Base-by-base conservation (phyloP, 2,113 vertebrate species). In the Planiliza haematocheilus region DNA sequence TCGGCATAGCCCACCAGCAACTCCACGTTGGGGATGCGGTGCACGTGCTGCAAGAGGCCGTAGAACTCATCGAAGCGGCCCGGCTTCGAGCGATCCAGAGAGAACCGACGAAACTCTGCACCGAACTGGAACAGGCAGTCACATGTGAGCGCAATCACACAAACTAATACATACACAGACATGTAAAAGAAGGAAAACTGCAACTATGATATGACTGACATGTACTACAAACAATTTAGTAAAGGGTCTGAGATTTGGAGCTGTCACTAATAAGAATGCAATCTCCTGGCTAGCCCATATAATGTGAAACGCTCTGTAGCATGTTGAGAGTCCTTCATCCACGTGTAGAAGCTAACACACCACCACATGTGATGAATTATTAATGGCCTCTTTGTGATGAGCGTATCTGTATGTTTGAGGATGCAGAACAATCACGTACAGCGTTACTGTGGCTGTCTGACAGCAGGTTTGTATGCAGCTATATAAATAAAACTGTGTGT, bases 41-140 rank as follows among this genome's bases (percentile, higher is more conserved):
- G 98, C 16, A 99, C 97, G 0, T 98, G 97, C 70, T 99, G 98
- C 65, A 99, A 64, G 18, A 99, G 94, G 56, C 97, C 97, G 36
- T 99, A 98, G 89, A 99, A 99, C 89, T 99, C 98, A 72, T 99
- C 97, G 52, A 99, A 99, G 60, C 95, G 96, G 0, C 98, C 97
- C 14, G 97, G 97, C 59, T 99, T 98, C 6, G 96, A 96, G 38
- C 96, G 95, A 86, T 99, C 97, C 93, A 99, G 91, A 17, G 97
- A 98, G 93, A 99, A 99, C 0, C 98, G 95, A 37, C 98, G 96
- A 83, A 98, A 99, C 91, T 99, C 98, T 37, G 98, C 98, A 86
- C 97, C 98, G 82, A 99, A 99, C 98, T 99, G 88, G 16, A 82
- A 86, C 1, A 59, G 7, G 58, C 8, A 45, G 0, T 39, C 2